Conservation (phyloP, 2,888 invertebrate genomes). For the Drosophila anceps region DNA sequence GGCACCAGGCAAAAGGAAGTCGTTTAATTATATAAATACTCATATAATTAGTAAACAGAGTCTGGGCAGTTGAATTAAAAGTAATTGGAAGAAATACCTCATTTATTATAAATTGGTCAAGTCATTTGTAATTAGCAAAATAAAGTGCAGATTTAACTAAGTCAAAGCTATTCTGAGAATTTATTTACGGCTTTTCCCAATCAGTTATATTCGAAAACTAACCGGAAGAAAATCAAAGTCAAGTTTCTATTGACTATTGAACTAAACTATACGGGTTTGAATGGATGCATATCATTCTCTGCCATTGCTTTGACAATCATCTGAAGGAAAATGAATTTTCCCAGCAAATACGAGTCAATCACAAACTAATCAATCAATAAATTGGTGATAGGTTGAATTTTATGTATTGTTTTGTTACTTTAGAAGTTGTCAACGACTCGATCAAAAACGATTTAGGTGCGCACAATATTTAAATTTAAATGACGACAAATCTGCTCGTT, state of each 20-base stretch:
- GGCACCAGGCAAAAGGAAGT: constrained; percentile 23
- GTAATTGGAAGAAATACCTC: constrained; percentile 1
- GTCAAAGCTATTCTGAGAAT: not conserved
- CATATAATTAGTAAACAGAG: not conserved
- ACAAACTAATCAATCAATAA: not conserved
- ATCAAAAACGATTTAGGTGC: not conserved
- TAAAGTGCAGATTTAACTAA: not conserved
- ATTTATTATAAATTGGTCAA: not conserved
- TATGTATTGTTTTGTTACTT: not conserved
- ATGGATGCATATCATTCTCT: not conserved
- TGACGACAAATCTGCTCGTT: constrained; percentile 15
- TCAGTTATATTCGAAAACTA: not conserved
- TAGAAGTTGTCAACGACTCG: not conserved
- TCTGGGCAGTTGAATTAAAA: not conserved
- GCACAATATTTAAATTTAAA: constrained; percentile 25
- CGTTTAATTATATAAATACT: constrained; percentile 6
- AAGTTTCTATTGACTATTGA: not conserved
- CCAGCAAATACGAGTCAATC: not conserved
- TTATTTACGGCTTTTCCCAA: not conserved
- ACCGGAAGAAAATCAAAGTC: not conserved
- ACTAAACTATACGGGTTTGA: not conserved
- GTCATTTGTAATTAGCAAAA: constrained; percentile 1
- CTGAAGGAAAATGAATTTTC: constrained; percentile 1
- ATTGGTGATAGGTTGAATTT: constrained; percentile 4
- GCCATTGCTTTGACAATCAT: not conserved